These are phyloP conservation scores for Callipepla squamata DNA, from an alignment of 2,113 vertebrate species.

Conservation along the genomic window DNA sequence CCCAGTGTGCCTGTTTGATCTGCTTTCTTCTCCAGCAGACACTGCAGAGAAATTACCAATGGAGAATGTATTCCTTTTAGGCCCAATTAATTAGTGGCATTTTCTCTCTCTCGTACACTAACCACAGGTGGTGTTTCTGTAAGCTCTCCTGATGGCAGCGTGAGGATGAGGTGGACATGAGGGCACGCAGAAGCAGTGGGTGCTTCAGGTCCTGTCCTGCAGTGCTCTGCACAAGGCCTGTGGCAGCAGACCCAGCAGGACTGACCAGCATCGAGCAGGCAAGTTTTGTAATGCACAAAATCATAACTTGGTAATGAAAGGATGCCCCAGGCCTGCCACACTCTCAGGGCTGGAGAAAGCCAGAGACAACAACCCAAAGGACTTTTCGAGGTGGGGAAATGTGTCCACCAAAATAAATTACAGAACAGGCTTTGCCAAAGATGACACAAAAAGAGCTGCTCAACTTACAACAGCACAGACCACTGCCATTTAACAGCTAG, in stretches of 20 bases:
- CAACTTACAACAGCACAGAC: rapidly evolving
- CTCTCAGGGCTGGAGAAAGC: not conserved
- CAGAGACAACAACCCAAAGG: not conserved
- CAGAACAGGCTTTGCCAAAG: not conserved
- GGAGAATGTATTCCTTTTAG: not conserved
- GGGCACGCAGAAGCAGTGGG: not conserved
- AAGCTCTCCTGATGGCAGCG: not conserved
- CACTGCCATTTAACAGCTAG: not conserved
- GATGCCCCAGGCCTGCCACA: not conserved
- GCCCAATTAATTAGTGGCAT: not conserved
- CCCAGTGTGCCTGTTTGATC: not conserved
- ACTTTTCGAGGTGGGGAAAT: not conserved
- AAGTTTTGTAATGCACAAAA: not conserved
- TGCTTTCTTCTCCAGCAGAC: not conserved
- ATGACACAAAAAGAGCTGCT: not conserved
- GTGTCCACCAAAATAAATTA: not conserved
- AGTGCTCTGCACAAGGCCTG: not conserved
- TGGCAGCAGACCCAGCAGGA: not conserved
- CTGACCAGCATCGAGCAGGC: no score
- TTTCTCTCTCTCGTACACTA: not conserved
- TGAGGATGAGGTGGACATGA: not conserved
- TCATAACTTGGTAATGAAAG: not conserved
- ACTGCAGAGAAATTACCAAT: not conserved
- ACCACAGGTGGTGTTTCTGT: not conserved
- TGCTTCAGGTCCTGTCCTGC: not conserved